Conservation (phyloP, 2,888 invertebrate genomes). For the Plusia festucae region DNA sequence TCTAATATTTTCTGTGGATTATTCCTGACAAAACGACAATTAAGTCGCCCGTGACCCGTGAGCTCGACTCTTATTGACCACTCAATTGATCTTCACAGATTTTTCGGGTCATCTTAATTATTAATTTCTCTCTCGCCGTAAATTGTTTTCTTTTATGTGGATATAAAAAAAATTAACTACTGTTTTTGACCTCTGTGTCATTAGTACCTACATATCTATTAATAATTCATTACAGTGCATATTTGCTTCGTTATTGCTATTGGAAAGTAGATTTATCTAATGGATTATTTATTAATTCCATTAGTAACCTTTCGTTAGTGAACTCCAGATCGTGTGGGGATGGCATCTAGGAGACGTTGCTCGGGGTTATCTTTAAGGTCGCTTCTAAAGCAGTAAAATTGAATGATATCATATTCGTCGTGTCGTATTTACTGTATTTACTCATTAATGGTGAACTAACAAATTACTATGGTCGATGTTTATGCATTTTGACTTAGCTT, state of each 20-base stretch:
- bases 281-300: slow-evolving; percentile 53
- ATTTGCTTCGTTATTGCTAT: slow-evolving; percentile 10
- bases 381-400: slow-evolving; percentile 88
- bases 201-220: neutral
- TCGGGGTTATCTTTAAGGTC: slow-evolving; percentile 86
- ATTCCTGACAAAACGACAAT: slow-evolving; percentile 73
- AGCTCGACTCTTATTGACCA: slow-evolving; percentile 81
- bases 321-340: slow-evolving; percentile 70
- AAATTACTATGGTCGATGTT: slow-evolving; percentile 78
- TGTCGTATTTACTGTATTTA: slow-evolving; percentile 84
- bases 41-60: slow-evolving; percentile 82
- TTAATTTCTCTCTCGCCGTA: slow-evolving; percentile 51
- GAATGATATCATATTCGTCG: slow-evolving; percentile 86
- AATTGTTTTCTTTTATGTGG: slow-evolving; percentile 30
- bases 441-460: slow-evolving; percentile 84
- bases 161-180: slow-evolving; percentile 8
- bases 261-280: slow-evolving; percentile 46
- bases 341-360: slow-evolving; percentile 81
- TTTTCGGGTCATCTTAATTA: slow-evolving; percentile 70
- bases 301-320: slow-evolving; percentile 61
- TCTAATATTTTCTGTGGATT: slow-evolving; percentile 63
- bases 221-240: neutral
- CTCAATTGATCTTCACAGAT: slow-evolving; percentile 83
- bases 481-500: slow-evolving; percentile 58
- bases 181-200: slow-evolving; percentile 11